Evolutionary conservation across 2,888 invertebrate genomes (phyloP), one percentile per base, ranked within the genome.

Genomic region (Colostygia pectinataria): DNA sequence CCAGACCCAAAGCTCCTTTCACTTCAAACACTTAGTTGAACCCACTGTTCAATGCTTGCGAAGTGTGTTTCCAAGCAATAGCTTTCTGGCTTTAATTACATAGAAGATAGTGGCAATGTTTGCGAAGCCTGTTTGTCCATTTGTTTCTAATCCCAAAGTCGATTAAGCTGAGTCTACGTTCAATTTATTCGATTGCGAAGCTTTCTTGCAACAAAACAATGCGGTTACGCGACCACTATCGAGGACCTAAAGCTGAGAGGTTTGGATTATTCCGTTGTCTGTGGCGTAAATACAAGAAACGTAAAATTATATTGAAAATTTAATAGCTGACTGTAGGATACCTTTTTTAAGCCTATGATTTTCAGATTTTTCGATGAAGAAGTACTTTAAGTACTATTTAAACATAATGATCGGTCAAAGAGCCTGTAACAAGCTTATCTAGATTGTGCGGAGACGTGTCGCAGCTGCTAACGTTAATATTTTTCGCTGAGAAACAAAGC

Each of bases 391-490:
- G 28, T 41, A 36, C 24, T 34, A 10, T 41, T 32, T 27, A 38
- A 38, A 43, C 32, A 36, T 31, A 45, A 45, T 36, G 40, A 32
- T 54, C 37, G 29, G 32, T 43, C 49, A 46, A 44, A 52, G 38
- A 32, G 36, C 39, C 38, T 41, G 47, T 50, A 47, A 49, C 42
- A 32, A 40, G 51, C 48, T 51, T 44, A 46, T 20, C 48, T 54
- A 18, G 46, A 45, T 48, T 54, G 45, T 42, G 46, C 46, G 4
- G 27, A 43, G 57, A 63, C 60, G 59, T 63, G 71, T 60, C 76
- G 57, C 80, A 82, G 77, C 77, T 82, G 84, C 65, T 66, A 58
- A 58, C 73, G 67, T 69, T 77, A 75, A 77, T 77, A 80, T 80
- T 76, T 75, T 74, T 66, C 68, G 70, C 59, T 70, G 61, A 63